A percentile compares a stretch with the other conserved stretches of the same genome.
These are phyloP conservation scores for Scomber scombrus DNA, from an alignment of 2,113 vertebrate species.

Conservation along the genomic window DNA sequence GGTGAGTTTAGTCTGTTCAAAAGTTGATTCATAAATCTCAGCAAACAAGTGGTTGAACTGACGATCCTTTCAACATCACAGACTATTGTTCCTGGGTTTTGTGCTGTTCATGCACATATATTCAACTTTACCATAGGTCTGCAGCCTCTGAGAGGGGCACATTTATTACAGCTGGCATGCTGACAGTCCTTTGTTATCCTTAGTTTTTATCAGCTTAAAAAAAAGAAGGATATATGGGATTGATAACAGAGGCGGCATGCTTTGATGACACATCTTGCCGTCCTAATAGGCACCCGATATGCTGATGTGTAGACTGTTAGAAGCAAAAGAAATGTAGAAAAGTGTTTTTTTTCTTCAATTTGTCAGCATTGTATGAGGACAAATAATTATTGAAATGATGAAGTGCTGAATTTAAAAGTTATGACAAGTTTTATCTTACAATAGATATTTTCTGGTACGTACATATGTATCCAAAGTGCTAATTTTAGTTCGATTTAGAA, in stretches of 20 bases:
- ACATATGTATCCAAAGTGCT: background rate
- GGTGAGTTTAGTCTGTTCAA: background rate
- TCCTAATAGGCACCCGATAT: constrained; percentile 41
- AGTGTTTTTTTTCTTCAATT: background rate
- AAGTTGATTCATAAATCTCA: background rate
- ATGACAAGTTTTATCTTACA: background rate
- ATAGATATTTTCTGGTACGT: background rate
- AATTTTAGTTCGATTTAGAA: background rate
- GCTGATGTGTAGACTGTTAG: constrained; percentile 17
- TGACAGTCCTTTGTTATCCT: constrained; percentile 63
- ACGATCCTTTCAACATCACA: background rate
- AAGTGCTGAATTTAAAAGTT: background rate
- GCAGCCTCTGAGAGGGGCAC: constrained; percentile 21
- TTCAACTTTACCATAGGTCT: constrained; percentile 53
- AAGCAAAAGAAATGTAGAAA: background rate
- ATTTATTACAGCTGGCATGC: constrained; percentile 74
- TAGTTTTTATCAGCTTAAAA: constrained; percentile 73
- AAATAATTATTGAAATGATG: background rate
- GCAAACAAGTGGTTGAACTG: background rate
- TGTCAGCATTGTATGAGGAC: background rate
- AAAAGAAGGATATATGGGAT: constrained; percentile 64
- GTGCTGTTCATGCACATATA: background rate
- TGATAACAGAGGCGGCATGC: constrained; percentile 74
- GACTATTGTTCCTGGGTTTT: constrained; percentile 40
- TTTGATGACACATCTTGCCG: constrained; percentile 64